Percentiles rank a stretch among this genome's conserved stretches.
Evolutionary conservation across 2,888 invertebrate genomes (phyloP).

Genomic region (Melinopterus prodromus): DNA sequence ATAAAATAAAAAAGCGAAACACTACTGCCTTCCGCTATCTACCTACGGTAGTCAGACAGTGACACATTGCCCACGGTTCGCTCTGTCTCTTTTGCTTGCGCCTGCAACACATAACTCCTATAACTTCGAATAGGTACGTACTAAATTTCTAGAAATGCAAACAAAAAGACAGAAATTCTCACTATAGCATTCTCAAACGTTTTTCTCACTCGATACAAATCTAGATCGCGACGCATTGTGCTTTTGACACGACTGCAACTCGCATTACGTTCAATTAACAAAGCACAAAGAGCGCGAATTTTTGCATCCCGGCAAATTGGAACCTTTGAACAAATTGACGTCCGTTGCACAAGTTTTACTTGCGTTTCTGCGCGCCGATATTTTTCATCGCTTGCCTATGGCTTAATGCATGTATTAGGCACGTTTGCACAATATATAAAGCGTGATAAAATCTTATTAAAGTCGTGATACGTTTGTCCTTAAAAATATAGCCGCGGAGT

Average conservation of each 20-base stretch:
- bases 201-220: background rate
- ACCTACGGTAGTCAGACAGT: too few species aligned
- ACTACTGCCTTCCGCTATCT: too few species aligned
- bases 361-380: background rate
- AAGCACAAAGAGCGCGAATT: constrained; percentile 4
- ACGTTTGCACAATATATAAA: constrained; percentile 4
- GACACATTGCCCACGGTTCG: too few species aligned
- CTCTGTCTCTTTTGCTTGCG: too few species aligned
- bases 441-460: constrained; percentile 18
- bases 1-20: too few species aligned
- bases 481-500: constrained; percentile 4
- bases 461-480: constrained; percentile 20
- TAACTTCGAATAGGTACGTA: too few species aligned
- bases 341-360: background rate
- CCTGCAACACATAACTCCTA: too few species aligned
- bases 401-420: background rate
- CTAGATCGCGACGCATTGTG: background rate
- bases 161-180: too few species aligned
- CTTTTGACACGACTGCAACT: background rate
- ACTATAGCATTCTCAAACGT: background rate
- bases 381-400: background rate
- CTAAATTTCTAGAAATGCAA: too few species aligned
- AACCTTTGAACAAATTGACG: background rate
- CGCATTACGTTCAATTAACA: background rate
- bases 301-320: background rate